Evolutionary conservation across 2,797 vertebrate genomes (phyloP).

Genomic region (Pithecia hirsuta): DNA sequence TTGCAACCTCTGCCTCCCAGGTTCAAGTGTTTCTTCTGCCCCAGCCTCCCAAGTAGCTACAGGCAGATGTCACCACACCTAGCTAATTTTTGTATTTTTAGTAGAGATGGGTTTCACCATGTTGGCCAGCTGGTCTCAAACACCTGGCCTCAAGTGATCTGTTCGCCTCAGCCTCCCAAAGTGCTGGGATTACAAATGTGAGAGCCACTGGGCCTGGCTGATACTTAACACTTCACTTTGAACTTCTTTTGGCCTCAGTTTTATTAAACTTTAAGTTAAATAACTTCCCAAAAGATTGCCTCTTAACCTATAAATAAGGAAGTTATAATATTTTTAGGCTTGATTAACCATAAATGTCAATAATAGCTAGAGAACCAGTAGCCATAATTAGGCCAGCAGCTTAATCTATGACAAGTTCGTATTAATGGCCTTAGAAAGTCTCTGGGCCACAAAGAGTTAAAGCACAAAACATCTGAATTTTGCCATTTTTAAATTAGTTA

Average conservation of each 20-base stretch:
- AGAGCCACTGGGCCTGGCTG: neutral
- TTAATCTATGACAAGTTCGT: neutral
- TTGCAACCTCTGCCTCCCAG: neutral
- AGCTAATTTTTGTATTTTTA: neutral
- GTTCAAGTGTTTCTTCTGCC: neutral
- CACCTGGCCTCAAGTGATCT: neutral
- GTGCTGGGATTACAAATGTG: neutral
- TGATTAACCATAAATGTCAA: neutral
- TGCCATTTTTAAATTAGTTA: neutral
- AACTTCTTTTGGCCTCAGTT: neutral
- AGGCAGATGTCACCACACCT: neutral
- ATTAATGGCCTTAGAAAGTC: slow-evolving; percentile 9
- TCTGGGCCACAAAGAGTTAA: neutral
- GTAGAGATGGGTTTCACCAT: neutral
- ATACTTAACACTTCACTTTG: neutral
- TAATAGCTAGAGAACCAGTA: slow-evolving; percentile 11
- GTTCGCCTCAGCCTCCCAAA: neutral
- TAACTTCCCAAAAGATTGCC: neutral
- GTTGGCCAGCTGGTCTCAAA: neutral
- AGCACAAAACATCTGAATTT: neutral
- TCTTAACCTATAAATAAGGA: neutral
- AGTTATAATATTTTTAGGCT: neutral
- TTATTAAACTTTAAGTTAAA: slow-evolving; percentile 42
- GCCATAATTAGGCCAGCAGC: neutral
- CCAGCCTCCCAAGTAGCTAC: neutral